Evolutionary conservation across 2,113 vertebrate genomes (phyloP), one percentile per base, ranked within the genome.

Genomic region (Brachypteracias leptosomus): DNA sequence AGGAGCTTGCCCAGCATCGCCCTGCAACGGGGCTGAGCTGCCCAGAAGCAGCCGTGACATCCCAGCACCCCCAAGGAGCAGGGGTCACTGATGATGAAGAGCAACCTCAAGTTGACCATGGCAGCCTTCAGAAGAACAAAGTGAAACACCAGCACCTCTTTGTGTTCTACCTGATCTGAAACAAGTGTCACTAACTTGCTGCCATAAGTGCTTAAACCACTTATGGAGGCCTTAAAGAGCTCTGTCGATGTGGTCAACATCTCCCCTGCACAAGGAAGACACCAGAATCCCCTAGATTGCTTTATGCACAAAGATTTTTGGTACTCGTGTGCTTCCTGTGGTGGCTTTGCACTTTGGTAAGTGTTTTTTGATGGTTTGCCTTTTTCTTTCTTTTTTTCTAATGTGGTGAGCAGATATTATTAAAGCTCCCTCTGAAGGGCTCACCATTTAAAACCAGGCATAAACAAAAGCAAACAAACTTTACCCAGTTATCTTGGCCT

Each of bases 271-370:
- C 2, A 33, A 1, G 16, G 66, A 63, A 38, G 51, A 47, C 35
- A 46, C 12, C 9, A 6, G 17, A 88, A 55, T 8, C 42, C 74
- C 74, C 76, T 9, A 42, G 13, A 13, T 0, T 6, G 75, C 58
- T 88, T 40, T 66, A 54, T 20, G 66, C 67, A 42, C 4, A 1
- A 75, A 66, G 40, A 76, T 20, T 85, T 61, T 70, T 81, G 55
- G 52, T 75, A 86, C 51, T 54, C 12, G 4, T 0, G 3, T 35
- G 86, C 73, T 95, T 95, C 95, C 94, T 81, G 68, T 44, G 68
- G 86, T 61, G 93, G 91, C 86, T 95, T 95, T 96, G 86, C 91
- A 92, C 94, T 92, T 84, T 3, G 49, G 57, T 52, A 70, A 92
- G 51, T 72, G 18, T 31, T 95, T 90, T 92, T 85, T 92, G 35